Evolutionary conservation across 30 jellyfish, hydroid and myxozoan species (phyloP), one percentile per base, ranked within the genome.

Genomic region (Aurelia aurita): DNA sequence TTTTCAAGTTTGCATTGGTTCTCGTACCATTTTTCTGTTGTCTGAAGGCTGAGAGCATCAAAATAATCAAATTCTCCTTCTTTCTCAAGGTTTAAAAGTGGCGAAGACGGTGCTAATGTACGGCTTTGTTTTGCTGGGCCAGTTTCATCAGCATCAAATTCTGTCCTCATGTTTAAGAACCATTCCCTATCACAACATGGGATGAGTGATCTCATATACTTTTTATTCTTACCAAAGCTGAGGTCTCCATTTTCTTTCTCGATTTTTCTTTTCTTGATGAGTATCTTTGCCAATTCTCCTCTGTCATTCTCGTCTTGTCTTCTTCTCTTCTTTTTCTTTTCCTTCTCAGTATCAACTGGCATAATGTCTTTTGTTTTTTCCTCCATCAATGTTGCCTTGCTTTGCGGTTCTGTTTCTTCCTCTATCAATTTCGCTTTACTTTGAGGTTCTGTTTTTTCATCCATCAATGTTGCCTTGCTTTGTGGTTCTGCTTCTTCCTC

Each of bases 111-210:
- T 55, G 23, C 66, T 2, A 55, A 2, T 2, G 11, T 13, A 55
- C 0, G 28, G 28, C 66, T 55, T 55, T 55, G 66, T 55, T 19
- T 55, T 55, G 5, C 26, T 3, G 8, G 66, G 28, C 4, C 10
- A 55, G 27, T 55, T 55, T 55, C 66, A 22, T 55, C 66, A 22
- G 5, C 66, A 13, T 55, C 66, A 55, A 55, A 3, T 0, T 1
- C 5, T 55, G 5, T 10, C 66, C 66, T 19, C 66, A 55, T 55
- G 26, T 55, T 55, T 55, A 22, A 3, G 66, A 1, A 55, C 66
- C 66, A 55, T 55, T 55, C 66, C 26, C 66, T 55, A 55, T 5
- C 66, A 55, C 66, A 55, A 55, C 66, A 55, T 55, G 66, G 66
- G 9, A 10, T 13, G 28, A 55, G 66, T 55, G 26, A 10, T 55